phyloP scores from a whole-genome alignment of 2,113 vertebrate genomes.

The Sturnus vulgaris region DNA sequence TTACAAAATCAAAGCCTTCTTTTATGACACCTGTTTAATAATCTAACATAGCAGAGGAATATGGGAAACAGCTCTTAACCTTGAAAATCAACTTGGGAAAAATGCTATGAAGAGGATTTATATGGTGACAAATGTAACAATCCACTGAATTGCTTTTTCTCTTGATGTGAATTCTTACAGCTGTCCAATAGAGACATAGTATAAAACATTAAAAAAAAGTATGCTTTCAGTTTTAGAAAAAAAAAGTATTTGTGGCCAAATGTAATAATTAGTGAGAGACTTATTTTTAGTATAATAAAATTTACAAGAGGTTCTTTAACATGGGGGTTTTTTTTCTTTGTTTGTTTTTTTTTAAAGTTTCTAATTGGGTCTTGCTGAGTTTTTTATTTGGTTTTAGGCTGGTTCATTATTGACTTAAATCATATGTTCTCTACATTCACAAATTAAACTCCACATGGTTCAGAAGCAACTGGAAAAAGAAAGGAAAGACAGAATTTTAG shows the following conservation, averaged over 20 bases:
- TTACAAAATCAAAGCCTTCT: background rate
- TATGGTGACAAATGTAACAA: slow-evolving; percentile 26
- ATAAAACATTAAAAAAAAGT: background rate
- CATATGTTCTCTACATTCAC: background rate
- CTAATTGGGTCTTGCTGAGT: background rate
- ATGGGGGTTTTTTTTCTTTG: background rate
- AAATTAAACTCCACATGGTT: background rate
- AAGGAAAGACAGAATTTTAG: background rate
- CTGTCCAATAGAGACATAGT: background rate
- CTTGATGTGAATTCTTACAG: background rate
- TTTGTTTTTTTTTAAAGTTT: background rate
- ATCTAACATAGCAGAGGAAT: background rate
- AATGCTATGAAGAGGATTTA: slow-evolving; percentile 4
- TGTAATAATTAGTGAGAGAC: background rate
- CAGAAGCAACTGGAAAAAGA: background rate
- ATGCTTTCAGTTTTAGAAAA: background rate
- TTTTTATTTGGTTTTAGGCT: background rate
- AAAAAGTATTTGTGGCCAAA: background rate
- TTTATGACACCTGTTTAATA: slow-evolving; percentile 38
- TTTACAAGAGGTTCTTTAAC: background rate
- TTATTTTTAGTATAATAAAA: background rate
- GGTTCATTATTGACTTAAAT: background rate
- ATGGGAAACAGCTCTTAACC: slow-evolving; percentile 27
- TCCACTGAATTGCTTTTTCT: background rate
- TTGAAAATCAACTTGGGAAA: slow-evolving; percentile 18